Conservation (phyloP, 2,888 invertebrate species). For the Drosophila quinaria region DNA sequence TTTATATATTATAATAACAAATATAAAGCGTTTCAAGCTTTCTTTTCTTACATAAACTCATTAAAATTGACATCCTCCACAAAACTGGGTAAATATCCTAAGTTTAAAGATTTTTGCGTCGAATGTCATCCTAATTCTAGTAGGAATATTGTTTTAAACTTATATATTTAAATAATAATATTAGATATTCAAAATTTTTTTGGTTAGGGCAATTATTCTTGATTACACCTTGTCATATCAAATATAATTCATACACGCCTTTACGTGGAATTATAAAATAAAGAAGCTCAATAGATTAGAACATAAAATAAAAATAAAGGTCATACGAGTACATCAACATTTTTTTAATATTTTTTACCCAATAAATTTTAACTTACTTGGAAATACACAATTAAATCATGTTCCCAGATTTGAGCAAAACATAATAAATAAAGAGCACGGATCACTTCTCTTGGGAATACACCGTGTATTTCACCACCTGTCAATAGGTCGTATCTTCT, state of each 20-base stretch:
- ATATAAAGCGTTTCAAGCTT: too few species aligned
- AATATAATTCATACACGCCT: background rate
- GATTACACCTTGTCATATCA: background rate
- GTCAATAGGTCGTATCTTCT: constrained; percentile 17
- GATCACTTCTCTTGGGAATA: constrained; percentile 1
- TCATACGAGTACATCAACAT: too few species aligned
- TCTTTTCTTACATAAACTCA: too few species aligned
- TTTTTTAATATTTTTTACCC: too few species aligned
- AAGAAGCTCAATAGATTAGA: background rate
- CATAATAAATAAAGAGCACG: background rate
- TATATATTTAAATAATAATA: background rate
- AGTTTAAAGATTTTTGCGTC: too few species aligned
- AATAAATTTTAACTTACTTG: background rate
- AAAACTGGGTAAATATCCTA: too few species aligned
- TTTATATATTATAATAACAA: too few species aligned
- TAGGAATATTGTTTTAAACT: too few species aligned
- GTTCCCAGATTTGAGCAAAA: background rate
- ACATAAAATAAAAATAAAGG: background rate
- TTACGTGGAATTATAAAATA: background rate
- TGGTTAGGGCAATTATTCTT: background rate
- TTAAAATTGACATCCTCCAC: too few species aligned
- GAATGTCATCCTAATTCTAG: too few species aligned
- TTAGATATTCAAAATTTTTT: background rate
- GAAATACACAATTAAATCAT: background rate
- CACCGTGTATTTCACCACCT: constrained; percentile 28